Evolutionary conservation across 2,888 invertebrate species (phyloP).

Genomic region (Imbricaverruca yamaguchii): DNA sequence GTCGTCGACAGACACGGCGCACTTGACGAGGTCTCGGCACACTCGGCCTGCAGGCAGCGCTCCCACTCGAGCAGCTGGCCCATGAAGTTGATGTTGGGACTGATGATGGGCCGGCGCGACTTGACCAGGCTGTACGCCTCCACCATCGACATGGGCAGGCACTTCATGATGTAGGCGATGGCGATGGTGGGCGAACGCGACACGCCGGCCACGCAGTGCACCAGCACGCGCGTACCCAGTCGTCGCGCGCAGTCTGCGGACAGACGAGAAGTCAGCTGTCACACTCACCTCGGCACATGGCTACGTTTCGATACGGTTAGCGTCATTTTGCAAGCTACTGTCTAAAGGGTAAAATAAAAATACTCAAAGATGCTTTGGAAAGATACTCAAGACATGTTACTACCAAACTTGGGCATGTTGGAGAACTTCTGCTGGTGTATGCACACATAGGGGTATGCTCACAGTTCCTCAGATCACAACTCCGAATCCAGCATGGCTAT

Average conservation of each 20-base stretch:
- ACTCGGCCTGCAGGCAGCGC: slow-evolving; percentile 37
- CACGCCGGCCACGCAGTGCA: slow-evolving; percentile 93
- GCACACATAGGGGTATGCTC: too few relatives aligned
- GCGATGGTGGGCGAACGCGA: slow-evolving; percentile 90
- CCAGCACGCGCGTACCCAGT: slow-evolving; percentile 54
- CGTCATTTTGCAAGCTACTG: too few relatives aligned
- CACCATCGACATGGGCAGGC: slow-evolving; percentile 60
- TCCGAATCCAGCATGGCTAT: too few relatives aligned
- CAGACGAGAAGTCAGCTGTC: neutral
- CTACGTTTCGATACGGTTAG: too few relatives aligned
- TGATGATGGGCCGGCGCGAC: slow-evolving; percentile 76
- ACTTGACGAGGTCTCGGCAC: too few relatives aligned
- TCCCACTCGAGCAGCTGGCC: slow-evolving; percentile 79
- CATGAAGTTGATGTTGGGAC: slow-evolving; percentile 92
- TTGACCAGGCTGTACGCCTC: slow-evolving; percentile 84
- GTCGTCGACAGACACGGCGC: neutral
- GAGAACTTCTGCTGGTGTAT: too few relatives aligned
- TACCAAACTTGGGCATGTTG: too few relatives aligned
- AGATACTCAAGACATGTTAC: too few relatives aligned
- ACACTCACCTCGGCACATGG: too few relatives aligned
- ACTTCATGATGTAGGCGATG: slow-evolving; percentile 89
- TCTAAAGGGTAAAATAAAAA: too few relatives aligned
- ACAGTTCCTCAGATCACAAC: too few relatives aligned
- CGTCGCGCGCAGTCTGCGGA: neutral
- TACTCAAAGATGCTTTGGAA: too few relatives aligned